Percentiles rank a stretch among this genome's conserved stretches.
Conservation (phyloP, 2,888 invertebrate genomes). For the Eupithecia pulchellata region DNA sequence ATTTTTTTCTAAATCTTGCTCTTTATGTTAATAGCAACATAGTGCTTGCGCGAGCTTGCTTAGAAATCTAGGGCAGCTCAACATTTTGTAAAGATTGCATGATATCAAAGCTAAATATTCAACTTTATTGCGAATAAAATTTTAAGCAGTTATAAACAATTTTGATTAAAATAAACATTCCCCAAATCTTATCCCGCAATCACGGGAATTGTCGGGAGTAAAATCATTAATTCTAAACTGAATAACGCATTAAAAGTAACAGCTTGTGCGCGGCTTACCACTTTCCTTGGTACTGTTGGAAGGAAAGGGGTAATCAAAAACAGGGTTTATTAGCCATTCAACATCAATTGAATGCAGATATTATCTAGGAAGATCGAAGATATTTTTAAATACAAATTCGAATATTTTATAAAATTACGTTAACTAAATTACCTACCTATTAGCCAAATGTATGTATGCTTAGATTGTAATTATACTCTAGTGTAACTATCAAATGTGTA, state of each 20-base stretch:
- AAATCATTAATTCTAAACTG: conserved; percentile 83
- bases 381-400: neutral
- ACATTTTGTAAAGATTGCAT: conserved; percentile 23
- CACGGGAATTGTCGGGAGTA: conserved; percentile 76
- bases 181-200: conserved; percentile 62
- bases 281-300: conserved; percentile 35
- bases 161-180: conserved; percentile 65
- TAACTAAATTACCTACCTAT: too few species aligned
- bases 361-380: neutral
- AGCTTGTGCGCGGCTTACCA: conserved; percentile 73
- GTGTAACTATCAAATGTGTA: too few species aligned
- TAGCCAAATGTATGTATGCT: too few species aligned
- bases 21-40: neutral
- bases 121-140: conserved; percentile 51
- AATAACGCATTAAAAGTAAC: conserved; percentile 84
- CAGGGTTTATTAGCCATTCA: conserved; percentile 33
- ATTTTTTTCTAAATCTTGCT: conserved; percentile 6
- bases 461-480: too few species aligned
- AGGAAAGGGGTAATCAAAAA: conserved; percentile 35
- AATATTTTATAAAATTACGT: too few species aligned
- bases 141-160: conserved; percentile 61
- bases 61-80: conserved; percentile 26
- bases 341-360: conserved; percentile 23
- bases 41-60: neutral
- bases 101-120: conserved; percentile 28